Base-by-base conservation (phyloP, 2,113 vertebrate species). In the Panurus biarmicus region DNA sequence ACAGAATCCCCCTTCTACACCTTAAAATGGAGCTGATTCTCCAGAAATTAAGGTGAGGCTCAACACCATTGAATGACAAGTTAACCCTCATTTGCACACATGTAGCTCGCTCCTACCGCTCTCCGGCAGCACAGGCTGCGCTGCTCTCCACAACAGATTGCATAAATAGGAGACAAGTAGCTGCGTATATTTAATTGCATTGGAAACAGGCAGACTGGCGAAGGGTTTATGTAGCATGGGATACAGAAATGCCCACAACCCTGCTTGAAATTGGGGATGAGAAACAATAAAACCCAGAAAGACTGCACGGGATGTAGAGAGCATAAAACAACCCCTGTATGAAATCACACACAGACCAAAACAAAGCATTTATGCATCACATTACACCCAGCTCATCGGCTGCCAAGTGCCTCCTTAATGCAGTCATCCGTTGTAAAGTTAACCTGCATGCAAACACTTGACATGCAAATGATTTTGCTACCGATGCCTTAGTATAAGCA, bases 101-200 rank as follows among this genome's bases (percentile, higher is more conserved):
- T 2, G 3, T 4, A 62, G 47, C 79, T 92, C 44, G 2, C 45
- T 70, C 71, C 74, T 76, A 85, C 57, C 13, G 1, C 70, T 74
- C 66, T 67, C 57, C 12, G 12, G 67, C 75, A 70, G 82, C 85
- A 75, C 70, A 83, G 79, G 47, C 95, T 83, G 78, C 64, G 9
- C 75, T 31, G 38, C 75, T 62, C 71, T 74, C 75, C 47, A 73
- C 64, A 85, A 48, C 78, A 88, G 82, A 83, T 40, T 86, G 88
- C 85, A 67, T 84, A 73, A 28, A 90, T 1, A 80, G 48, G 18
- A 94, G 75, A 40, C 72, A 80, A 96, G 75, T 88, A 86, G 83
- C 86, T 1, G 24, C 79, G 79, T 77, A 6, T 60, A 84, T 83
- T 94, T 93, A 96, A 96, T 92, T 80, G 92, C 79, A 80, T 71